Evolutionary conservation across 1,140 invertebrate species (phyloP).

Genomic region (Trinorchestia longiramus): DNA sequence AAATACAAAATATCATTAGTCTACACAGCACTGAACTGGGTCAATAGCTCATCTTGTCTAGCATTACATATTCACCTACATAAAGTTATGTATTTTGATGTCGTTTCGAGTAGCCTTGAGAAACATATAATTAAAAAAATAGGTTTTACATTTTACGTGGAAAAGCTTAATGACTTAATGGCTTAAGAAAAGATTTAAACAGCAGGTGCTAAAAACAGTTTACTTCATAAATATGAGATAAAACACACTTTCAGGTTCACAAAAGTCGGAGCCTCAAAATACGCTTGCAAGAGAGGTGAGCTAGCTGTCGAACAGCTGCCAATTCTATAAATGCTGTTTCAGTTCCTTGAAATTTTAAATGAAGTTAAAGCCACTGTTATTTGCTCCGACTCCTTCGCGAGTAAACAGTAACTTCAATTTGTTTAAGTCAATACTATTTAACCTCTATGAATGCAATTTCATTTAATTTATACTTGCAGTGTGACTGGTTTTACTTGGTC

Average conservation of each 20-base stretch:
- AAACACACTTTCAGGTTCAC: not conserved
- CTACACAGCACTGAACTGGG: not conserved
- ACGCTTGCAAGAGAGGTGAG: not conserved
- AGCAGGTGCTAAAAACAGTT: not conserved
- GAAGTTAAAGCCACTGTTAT: not conserved
- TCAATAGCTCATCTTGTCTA: not conserved
- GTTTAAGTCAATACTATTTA: not conserved
- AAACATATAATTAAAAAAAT: not conserved
- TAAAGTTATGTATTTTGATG: not conserved
- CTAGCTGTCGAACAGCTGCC: not conserved
- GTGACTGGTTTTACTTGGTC: not conserved
- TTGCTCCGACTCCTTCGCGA: not conserved
- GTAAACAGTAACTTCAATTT: not conserved
- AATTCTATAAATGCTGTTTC: not conserved
- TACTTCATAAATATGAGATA: not conserved
- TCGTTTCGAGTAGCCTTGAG: not conserved
- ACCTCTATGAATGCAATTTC: not conserved
- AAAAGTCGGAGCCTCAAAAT: not conserved
- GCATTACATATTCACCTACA: not conserved
- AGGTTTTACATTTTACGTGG: not conserved
- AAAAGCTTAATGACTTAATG: not conserved
- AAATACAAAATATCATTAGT: slow-evolving; percentile 56
- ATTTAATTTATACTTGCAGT: not conserved
- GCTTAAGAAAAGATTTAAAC: not conserved
- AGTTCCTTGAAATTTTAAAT: not conserved